Evolutionary conservation across 2,113 vertebrate species (phyloP), one percentile per base, ranked within the genome.

Genomic region (Rhizomys pruinosus): DNA sequence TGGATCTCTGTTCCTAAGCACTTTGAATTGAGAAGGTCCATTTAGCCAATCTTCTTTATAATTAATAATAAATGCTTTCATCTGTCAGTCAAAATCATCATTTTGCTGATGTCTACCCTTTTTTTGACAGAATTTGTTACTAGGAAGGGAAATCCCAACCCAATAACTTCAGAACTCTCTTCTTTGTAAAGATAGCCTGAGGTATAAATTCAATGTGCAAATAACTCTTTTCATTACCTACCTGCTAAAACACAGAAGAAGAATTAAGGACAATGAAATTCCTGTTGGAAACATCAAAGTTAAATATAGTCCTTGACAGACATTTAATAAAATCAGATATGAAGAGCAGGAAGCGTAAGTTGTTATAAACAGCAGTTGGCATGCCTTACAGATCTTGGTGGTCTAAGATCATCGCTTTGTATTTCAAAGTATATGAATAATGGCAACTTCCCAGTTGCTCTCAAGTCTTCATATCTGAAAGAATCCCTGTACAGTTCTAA

Each of bases 391-490:
- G 89, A 95, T 92, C 97, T 89, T 94, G 97, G 97, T 97, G 98
- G 98, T 97, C 97, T 94, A 95, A 97, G 95, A 97, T 96, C 89
- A 74, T 42, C 7, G 93, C 72, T 97, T 98, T 92, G 15, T 78
- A 85, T 98, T 97, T 98, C 97, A 98, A 97, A 98, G 97, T 95
- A 91, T 97, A 52, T 95, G 74, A 97, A 94, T 52, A 92, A 96
- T 97, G 95, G 95, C 93, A 97, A 95, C 44, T 97, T 96, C 96
- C 86, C 92, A 96, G 95, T 94, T 96, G 96, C 72, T 81, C 95
- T 93, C 29, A 3, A 89, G 82, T 64, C 91, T 95, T 96, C 94
- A 76, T 90, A 86, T 95, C 96, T 96, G 92, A 96, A 97, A 97
- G 92, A 91, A 95, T 93, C 81, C 95, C 97, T 96, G 73, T 93